Percentiles rank a stretch among this genome's conserved stretches.
Evolutionary conservation across 1,140 invertebrate species (phyloP).

Genomic region (Hydropsyche tenuis): DNA sequence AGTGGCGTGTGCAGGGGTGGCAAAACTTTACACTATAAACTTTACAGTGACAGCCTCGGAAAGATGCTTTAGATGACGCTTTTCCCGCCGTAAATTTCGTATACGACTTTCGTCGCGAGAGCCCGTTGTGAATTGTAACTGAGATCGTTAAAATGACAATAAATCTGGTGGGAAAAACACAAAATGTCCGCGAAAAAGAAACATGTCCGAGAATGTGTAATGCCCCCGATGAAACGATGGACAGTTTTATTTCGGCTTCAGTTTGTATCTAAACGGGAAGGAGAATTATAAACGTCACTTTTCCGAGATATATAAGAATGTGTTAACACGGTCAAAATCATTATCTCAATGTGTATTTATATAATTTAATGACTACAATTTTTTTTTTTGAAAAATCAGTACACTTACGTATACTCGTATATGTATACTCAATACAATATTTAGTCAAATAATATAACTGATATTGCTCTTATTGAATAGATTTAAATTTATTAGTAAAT

Average conservation of each 20-base stretch:
- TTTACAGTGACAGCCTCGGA: too few species aligned
- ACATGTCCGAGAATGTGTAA: too few species aligned
- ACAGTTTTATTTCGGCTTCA: not conserved
- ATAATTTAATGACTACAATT: too few species aligned
- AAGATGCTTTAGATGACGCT: too few species aligned
- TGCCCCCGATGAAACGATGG: not conserved
- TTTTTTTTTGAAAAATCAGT: too few species aligned
- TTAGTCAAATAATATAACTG: too few species aligned
- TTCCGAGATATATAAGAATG: not conserved
- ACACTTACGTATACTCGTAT: too few species aligned
- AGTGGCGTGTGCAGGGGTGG: too few species aligned
- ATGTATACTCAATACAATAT: too few species aligned
- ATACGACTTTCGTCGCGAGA: not conserved
- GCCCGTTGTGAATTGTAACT: not conserved
- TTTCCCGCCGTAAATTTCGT: constrained; percentile 1
- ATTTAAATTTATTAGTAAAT: too few species aligned
- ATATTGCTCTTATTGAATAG: too few species aligned
- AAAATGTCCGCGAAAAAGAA: not conserved
- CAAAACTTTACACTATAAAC: too few species aligned
- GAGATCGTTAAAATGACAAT: constrained; percentile 13
- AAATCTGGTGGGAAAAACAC: constrained; percentile 19
- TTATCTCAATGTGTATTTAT: not conserved
- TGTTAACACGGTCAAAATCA: not conserved
- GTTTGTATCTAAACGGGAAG: constrained; percentile 11
- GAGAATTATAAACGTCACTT: constrained; percentile 14